Evolutionary conservation across 2,888 invertebrate genomes (phyloP).

Genomic region (Coelopa pilipes): DNA sequence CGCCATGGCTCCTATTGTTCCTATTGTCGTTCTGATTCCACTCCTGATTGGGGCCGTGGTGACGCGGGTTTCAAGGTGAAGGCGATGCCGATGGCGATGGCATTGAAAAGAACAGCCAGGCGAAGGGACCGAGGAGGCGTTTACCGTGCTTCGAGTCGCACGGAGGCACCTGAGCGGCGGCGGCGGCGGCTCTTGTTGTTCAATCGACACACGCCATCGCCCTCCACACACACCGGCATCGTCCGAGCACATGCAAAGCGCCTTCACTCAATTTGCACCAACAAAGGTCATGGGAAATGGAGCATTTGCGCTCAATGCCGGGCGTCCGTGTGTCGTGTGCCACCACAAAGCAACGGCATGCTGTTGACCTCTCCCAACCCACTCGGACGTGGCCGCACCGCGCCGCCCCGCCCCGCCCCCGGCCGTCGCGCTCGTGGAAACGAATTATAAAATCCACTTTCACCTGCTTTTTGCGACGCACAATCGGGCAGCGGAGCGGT

Average conservation of each 20-base stretch:
- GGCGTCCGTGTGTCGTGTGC: neutral
- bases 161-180: no score
- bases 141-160: no score
- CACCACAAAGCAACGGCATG: neutral
- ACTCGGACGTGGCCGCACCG: neutral
- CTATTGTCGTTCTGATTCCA: no score
- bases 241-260: neutral
- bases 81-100: no score
- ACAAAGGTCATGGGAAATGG: conserved; percentile 59
- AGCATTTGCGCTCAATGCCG: conserved; percentile 49
- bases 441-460: neutral
- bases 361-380: neutral
- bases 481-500: neutral
- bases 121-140: no score
- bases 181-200: no score
- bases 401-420: neutral
- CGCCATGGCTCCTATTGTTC: no score
- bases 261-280: conserved; percentile 28
- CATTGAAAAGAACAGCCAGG: no score
- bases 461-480: conserved; percentile 1
- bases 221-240: no score
- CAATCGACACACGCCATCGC: no score
- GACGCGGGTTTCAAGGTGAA: no score
- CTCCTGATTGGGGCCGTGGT: no score
- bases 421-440: neutral